phyloP scores from a whole-genome alignment of 2,797 vertebrate species.

The Rhinophrynus dorsalis region DNA sequence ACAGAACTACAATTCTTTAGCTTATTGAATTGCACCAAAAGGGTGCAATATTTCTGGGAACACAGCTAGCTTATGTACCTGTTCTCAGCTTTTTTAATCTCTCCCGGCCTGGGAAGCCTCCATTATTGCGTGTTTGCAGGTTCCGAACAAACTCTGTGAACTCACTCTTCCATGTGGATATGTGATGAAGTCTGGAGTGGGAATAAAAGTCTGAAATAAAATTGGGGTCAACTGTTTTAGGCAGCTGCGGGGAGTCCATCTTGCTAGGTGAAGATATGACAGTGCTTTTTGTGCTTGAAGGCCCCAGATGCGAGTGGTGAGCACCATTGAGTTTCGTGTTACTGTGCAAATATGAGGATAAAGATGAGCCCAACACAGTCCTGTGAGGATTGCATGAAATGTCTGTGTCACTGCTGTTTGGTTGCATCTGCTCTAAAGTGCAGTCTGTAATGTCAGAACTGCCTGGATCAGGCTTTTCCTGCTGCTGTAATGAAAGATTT shows the following conservation, averaged over 20 bases:
- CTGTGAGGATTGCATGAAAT: conserved; percentile 61
- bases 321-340: conserved; percentile 73
- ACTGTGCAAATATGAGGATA: conserved; percentile 70
- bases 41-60: too few species aligned
- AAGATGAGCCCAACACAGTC: conserved; percentile 61
- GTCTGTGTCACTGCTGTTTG: conserved; percentile 62
- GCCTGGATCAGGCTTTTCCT: conserved; percentile 61
- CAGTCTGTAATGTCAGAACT: conserved; percentile 66
- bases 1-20: too few species aligned
- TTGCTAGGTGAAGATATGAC: conserved; percentile 61
- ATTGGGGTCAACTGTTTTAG: conserved; percentile 69
- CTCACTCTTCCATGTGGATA: conserved; percentile 91
- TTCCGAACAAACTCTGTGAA: conserved; percentile 92
- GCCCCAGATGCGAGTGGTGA: conserved; percentile 75
- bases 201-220: conserved; percentile 95
- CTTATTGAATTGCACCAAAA: too few species aligned
- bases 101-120: conserved; percentile 86
- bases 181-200: conserved; percentile 93
- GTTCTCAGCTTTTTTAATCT: conserved; percentile 82
- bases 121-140: conserved; percentile 80
- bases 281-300: conserved; percentile 81
- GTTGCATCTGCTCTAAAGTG: conserved; percentile 58
- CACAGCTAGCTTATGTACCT: too few species aligned
- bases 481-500: conserved; percentile 60
- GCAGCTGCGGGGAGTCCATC: conserved; percentile 61